Evolutionary conservation across 2,113 vertebrate genomes (phyloP), one percentile per base, ranked within the genome.

Genomic region (Campylomormyrus tamandua): DNA sequence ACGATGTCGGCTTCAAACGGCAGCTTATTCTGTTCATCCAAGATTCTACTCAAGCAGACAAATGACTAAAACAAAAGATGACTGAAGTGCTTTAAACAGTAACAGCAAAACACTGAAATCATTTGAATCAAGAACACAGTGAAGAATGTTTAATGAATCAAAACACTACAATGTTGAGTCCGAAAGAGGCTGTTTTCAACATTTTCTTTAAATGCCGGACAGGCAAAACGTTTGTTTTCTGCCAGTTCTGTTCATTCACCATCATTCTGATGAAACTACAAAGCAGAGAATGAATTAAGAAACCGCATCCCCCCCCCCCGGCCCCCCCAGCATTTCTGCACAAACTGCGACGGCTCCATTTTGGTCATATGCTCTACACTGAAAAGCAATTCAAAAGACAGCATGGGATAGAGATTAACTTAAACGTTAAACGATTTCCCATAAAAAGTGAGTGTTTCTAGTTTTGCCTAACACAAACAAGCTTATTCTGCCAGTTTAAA

Each of bases 221-320:
- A 50, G 48, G 3, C 13, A 42, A 3, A 8, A 3, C 45, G 27
- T 19, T 1, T n/a, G n/a, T 48, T 66, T 42, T 62, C 35, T 53
- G 91, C 90, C 92, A 90, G 53, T 92, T 93, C 92, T 94, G 90
- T 91, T 92, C 90, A 91, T 92, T 92, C 94, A 94, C 93, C 90
- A 92, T 93, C 92, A 92, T 92, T 92, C 66, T 56, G 90, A 90
- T 90, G 19, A 13, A 93, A 89, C 56, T 85, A 39, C 90, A 46
- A 45, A 58, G 21, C 87, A 1, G 6, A 66, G 53, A 35, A 31
- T 24, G 17, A 48, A 48, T 6, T 10, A 21, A 48, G 21, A 50
- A 85, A 17, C 70, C 6, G 0, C 70, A 17, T 2, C 15, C 13
- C 50, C 49, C 48, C 48, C 11, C 49, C 27, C 31, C 42, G 5